Evolutionary conservation across 2,888 invertebrate species (phyloP), one percentile per base, ranked within the genome.

Genomic region (Tachina fera): DNA sequence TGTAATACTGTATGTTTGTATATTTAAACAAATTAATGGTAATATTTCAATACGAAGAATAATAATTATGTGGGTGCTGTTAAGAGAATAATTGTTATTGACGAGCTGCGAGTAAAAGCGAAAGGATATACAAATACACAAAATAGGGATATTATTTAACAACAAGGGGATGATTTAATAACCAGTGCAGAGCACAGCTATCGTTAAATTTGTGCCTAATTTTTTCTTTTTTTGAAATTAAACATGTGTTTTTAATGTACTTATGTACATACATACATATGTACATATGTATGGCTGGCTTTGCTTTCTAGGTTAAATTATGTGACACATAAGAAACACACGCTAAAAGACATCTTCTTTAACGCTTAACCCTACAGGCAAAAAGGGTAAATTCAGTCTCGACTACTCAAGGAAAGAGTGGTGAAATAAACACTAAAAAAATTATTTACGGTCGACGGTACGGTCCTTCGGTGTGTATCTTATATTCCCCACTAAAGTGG

Each of bases 331-430:
- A 47, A 61, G 9, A 65, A 71, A 65, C 53, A 53, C n/a, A 56
- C 65, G 71, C 58, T 71, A 74, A 65, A 31, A 84, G 51, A 78
- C 82, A 78, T 78, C 78, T 71, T 85, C 71, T 82, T 85, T 85
- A 79, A 75, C 85, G 78, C 82, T 85, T 85, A 82, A 85, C 85
- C 85, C 85, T 82, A 82, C 58, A 51, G 19, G 5, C 63, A 61
- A 74, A 70, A 63, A 43, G 51, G 41, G 47, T 61, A 3, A 31
- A 6, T 16, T 16, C 19, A 53, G 16, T 9, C 9, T n/a, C 1
- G 3, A 19, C 16, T 53, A 16, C 1, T 53, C 9, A 9, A 53
- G n/a, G 53, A 1, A 6, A 31, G 31, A 31, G 31, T 31, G 5
- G 2, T 31, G 31, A 31, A 31, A 31, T 31, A 31, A 5, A 31